Conservation (phyloP, 2,113 vertebrate genomes). For the Elgaria multicarinata region DNA sequence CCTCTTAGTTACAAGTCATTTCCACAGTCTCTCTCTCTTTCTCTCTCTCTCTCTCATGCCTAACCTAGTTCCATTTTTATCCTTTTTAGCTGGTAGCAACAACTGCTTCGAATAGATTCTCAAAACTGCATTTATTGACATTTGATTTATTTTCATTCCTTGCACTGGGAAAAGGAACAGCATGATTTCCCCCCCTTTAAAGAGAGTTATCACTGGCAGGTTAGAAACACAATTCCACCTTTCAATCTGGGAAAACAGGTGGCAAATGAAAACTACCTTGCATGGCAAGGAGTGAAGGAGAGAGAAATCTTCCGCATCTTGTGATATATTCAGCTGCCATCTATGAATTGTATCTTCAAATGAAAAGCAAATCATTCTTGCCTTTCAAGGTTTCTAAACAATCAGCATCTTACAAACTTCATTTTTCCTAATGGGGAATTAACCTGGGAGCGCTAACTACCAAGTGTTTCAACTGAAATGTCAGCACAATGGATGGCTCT, state of each 20-base stretch:
- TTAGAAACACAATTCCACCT: slow-evolving; percentile 31
- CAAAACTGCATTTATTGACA: slow-evolving; percentile 72
- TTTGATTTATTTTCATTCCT: slow-evolving; percentile 68
- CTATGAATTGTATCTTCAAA: background rate
- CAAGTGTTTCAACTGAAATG: background rate
- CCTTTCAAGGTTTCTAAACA: slow-evolving; percentile 2
- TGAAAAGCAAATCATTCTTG: background rate
- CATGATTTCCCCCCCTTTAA: fast-evolving
- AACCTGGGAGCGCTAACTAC: background rate
- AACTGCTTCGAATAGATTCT: slow-evolving; percentile 70
- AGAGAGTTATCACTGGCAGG: slow-evolving; percentile 19
- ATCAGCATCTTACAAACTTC: background rate
- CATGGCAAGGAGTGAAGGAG: background rate
- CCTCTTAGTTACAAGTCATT: slow-evolving; percentile 84
- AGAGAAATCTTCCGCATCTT: slow-evolving; percentile 9
- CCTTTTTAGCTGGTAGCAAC: slow-evolving; percentile 65
- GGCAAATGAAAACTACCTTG: slow-evolving; percentile 5
- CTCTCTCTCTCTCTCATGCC: slow-evolving; percentile 71
- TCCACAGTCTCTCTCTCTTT: slow-evolving; percentile 70
- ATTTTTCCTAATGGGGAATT: slow-evolving; percentile 4
- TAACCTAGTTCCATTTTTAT: slow-evolving; percentile 51
- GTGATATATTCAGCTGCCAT: slow-evolving; percentile 3
- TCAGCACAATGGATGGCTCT: background rate
- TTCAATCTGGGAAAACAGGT: slow-evolving; percentile 13
- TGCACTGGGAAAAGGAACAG: slow-evolving; percentile 43